A percentile compares a stretch with the other conserved stretches of the same genome.
phyloP scores from a whole-genome alignment of 2,797 vertebrate species.

The Ibycter americanus region DNA sequence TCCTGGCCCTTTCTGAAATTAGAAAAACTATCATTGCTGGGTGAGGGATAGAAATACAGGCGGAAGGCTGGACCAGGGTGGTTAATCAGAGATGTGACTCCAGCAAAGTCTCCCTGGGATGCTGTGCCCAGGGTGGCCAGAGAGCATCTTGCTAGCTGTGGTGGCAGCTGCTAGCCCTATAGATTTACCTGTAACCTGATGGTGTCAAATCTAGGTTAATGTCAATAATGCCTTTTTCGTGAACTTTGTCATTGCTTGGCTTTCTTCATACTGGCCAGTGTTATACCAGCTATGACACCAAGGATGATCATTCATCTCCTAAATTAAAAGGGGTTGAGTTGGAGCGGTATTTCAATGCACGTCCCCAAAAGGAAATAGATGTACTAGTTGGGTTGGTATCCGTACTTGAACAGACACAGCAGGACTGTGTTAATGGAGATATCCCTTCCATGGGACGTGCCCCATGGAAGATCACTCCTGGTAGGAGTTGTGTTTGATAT shows the following conservation, averaged over 20 bases:
- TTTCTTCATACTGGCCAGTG: neutral
- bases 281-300: neutral
- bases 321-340: neutral
- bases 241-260: neutral
- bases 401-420: neutral
- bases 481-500: rapidly evolving
- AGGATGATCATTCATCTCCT: neutral
- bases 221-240: neutral
- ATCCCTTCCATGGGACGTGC: neutral
- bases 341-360: neutral
- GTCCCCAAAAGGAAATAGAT: neutral
- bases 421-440: neutral
- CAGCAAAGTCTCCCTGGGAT: neutral
- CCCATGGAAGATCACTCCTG: neutral
- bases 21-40: neutral
- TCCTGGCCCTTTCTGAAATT: neutral
- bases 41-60: neutral
- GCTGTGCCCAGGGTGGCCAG: neutral
- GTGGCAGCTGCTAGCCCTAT: neutral
- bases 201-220: neutral
- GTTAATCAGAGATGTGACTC: neutral
- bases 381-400: neutral
- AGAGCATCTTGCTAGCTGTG: neutral
- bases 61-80: neutral
- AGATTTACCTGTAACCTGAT: neutral